Evolutionary conservation across 2,888 invertebrate species (phyloP), one percentile per base, ranked within the genome.

Genomic region (Lymantria dispar): DNA sequence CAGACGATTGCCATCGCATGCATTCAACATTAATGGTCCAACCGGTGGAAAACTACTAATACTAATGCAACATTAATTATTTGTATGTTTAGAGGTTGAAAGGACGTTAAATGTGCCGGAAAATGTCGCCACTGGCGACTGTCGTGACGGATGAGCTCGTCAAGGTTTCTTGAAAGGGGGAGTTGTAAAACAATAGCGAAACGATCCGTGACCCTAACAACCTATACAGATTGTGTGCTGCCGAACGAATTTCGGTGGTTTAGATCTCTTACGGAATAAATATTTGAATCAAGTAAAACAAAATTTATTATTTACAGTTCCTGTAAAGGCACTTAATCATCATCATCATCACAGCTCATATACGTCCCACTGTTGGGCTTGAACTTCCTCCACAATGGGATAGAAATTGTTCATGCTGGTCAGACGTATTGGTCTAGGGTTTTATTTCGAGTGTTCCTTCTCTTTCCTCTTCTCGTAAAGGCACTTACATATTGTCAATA

Each of bases 31-130:
- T 22, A 22, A 22, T 22, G 22, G 2, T 22, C 22, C 5, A 5
- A 22, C 22, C 5, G 5, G 22, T 5, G 22, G 22, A 22, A 3
- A 22, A 22, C 5, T 5, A 11, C n/a, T 38, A 12, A 13, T 12
- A 38, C 10, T 8, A 10, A 8, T 7, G 8, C 3, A 33, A 10
- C 33, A 33, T 33, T 10, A 1, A 10, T 33, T 33, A 33, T 10
- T 33, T 10, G 9, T 33, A 33, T 10, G 33, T 8, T 33, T 33
- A 33, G 10, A 12, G 13, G 14, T 14, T 40, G 40, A 40, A 13
- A 14, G 14, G 14, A 12, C 12, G 40, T 50, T 58, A 52, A 64
- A 64, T 65, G 66, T 65, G 45, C 52, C 52, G 59, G 50, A 62
- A 65, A 65, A 41, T 11, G 43, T 53, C 31, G 49, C 41, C 44